Evolutionary conservation across 2,113 vertebrate genomes (phyloP).

Genomic region (Chamaetylas fuelleborni): DNA sequence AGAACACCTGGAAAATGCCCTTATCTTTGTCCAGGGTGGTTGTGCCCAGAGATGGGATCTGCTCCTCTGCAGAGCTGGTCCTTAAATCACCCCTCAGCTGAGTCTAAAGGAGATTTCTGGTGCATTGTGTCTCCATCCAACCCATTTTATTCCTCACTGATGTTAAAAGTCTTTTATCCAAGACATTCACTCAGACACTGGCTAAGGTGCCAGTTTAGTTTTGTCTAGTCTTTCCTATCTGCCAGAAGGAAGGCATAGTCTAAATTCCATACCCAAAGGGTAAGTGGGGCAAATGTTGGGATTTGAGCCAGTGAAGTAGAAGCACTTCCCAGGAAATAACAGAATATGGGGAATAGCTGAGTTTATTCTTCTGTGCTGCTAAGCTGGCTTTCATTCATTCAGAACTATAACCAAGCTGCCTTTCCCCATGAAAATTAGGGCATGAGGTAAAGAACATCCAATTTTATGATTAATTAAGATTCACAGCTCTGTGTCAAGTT

Average conservation of each 20-base stretch:
- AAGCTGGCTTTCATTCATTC: neutral
- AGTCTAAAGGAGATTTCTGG: neutral
- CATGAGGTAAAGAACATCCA: neutral
- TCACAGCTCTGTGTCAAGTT: neutral
- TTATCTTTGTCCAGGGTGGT: neutral
- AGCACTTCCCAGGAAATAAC: neutral
- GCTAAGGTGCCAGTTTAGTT: neutral
- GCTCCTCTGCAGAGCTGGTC: neutral
- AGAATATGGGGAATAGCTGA: neutral
- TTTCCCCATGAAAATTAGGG: neutral
- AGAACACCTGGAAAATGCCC: neutral
- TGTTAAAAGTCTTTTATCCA: neutral
- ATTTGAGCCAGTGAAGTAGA: neutral
- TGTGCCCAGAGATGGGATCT: neutral
- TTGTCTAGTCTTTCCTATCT: neutral
- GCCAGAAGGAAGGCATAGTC: neutral
- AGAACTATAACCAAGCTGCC: neutral
- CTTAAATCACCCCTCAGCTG: neutral
- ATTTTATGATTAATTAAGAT: constrained; percentile 32
- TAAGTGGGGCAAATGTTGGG: neutral
- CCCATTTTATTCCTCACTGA: neutral
- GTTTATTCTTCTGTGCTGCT: neutral
- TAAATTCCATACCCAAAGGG: neutral
- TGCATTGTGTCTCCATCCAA: neutral
- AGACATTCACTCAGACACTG: neutral